Percentiles rank a stretch among this genome's conserved stretches.
Evolutionary conservation across 2,888 invertebrate species (phyloP).

Genomic region (Nebria brevicollis): DNA sequence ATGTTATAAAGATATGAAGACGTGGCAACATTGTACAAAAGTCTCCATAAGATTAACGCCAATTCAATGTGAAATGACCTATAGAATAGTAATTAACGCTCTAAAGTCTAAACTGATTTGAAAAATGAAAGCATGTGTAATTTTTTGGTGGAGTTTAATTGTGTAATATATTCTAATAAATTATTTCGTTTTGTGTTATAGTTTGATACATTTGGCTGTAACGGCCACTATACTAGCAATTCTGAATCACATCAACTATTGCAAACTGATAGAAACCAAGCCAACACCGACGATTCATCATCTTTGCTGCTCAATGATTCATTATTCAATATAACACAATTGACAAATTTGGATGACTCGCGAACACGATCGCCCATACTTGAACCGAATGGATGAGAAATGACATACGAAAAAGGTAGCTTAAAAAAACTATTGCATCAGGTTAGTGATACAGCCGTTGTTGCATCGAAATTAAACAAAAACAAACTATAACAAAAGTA

Average conservation of each 20-base stretch:
- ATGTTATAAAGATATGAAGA: too few relatives aligned
- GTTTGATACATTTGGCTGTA: constrained; percentile 34
- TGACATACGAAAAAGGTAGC: background rate
- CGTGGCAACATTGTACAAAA: too few relatives aligned
- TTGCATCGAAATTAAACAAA: constrained; percentile 5
- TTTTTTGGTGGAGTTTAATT: background rate
- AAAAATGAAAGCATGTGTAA: background rate
- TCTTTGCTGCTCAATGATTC: constrained; percentile 50
- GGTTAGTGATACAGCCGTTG: constrained; percentile 37
- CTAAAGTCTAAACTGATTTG: background rate
- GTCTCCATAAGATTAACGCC: too few relatives aligned
- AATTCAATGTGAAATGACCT: too few relatives aligned
- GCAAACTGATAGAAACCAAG: constrained; percentile 25
- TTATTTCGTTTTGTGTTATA: background rate
- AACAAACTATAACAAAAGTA: background rate
- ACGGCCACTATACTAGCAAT: constrained; percentile 48
- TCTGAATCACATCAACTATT: constrained; percentile 45
- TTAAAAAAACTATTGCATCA: constrained; percentile 25
- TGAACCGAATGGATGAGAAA: constrained; percentile 60
- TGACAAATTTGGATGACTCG: constrained; percentile 57
- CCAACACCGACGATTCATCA: constrained; percentile 28
- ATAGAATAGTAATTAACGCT: too few relatives aligned
- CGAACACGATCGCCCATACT: constrained; percentile 56
- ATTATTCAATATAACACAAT: constrained; percentile 55
- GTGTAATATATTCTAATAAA: background rate